Evolutionary conservation across 2,888 invertebrate species (phyloP).

Genomic region (Hanleya hanleyi): DNA sequence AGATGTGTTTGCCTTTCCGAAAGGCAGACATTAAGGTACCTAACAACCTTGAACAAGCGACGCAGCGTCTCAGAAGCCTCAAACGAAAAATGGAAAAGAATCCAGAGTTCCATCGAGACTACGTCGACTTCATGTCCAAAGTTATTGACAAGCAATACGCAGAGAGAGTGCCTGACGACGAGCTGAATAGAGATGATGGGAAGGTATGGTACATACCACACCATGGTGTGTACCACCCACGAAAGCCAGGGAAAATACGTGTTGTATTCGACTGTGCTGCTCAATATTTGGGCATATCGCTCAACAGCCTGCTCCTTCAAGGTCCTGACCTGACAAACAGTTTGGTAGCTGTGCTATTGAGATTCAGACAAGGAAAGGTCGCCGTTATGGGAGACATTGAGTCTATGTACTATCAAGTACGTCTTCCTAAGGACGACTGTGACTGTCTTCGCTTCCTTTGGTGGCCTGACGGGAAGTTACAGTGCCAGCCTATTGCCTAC

Average conservation of each 20-base stretch:
- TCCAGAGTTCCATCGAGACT: neutral
- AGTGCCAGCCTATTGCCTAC: too few species aligned
- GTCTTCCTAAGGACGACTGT: neutral
- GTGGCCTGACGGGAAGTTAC: slow-evolving; percentile 4
- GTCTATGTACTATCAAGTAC: neutral
- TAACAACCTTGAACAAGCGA: slow-evolving; percentile 7
- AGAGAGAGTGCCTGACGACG: slow-evolving; percentile 1
- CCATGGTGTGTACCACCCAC: slow-evolving; percentile 3
- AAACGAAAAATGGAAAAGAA: slow-evolving; percentile 5
- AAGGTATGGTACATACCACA: slow-evolving; percentile 11
- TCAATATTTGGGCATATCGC: neutral
- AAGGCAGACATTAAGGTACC: slow-evolving; percentile 11
- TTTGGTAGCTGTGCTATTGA: neutral
- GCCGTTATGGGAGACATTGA: slow-evolving; percentile 4
- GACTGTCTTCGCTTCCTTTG: neutral
- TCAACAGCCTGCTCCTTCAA: neutral
- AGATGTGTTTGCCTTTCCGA: slow-evolving; percentile 22
- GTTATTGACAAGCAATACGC: slow-evolving; percentile 4
- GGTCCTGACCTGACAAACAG: neutral
- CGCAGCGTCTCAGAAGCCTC: slow-evolving; percentile 9
- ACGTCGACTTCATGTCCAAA: slow-evolving; percentile 8
- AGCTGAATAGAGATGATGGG: neutral
- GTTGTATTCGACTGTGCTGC: slow-evolving; percentile 4
- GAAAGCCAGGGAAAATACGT: slow-evolving; percentile 9
- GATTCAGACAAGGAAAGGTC: neutral